Base-by-base conservation (phyloP, 1,140 invertebrate genomes). In the Leptopilina clavipes region DNA sequence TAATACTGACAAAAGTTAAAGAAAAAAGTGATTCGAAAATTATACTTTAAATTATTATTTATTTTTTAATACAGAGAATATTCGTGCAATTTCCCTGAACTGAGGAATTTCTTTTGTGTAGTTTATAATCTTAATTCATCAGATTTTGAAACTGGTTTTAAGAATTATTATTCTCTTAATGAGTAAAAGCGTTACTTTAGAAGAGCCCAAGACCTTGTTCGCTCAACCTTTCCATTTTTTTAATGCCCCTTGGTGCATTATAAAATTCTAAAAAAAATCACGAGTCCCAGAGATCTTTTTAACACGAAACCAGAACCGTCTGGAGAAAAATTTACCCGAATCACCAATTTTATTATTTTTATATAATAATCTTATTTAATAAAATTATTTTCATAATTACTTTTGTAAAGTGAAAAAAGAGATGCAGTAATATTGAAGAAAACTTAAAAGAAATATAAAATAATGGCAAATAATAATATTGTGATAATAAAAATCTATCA, bases 161-260 rank as follows among this genome's bases (percentile, higher is more conserved):
- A 65, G 25, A 65, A 65, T 31, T 65, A 65, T 65, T 65, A 14
- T 31, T 31, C 59, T 65, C 19, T 65, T 65, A 65, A 65, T 65
- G 59, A 65, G 59, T 65, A 65, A 65, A 65, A 65, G 59, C 59
- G 59, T 31, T 65, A 31, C 59, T 65, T 65, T 31, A 31, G 12
- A 65, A 22, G n/a, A n/a, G 18, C 59, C 25, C 59, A 65, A 31
- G 59, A n/a, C 59, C 59, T 65, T 65, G 11, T 25, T 22, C 25
- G 59, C 59, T 14, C 59, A 65, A 65, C 25, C 59, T 65, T 65
- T 65, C 22, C 11, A 65, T 65, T 65, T 65, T 65, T 65, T 65
- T 40, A 40, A 65, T 37, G 59, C 59, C 14, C 25, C 59, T 25
- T 65, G 59, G 25, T 65, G 59, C 59, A 65, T 59, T 25, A n/a